Evolutionary conservation across 2,113 vertebrate genomes (phyloP).

Genomic region (Mionectes macconnelli): DNA sequence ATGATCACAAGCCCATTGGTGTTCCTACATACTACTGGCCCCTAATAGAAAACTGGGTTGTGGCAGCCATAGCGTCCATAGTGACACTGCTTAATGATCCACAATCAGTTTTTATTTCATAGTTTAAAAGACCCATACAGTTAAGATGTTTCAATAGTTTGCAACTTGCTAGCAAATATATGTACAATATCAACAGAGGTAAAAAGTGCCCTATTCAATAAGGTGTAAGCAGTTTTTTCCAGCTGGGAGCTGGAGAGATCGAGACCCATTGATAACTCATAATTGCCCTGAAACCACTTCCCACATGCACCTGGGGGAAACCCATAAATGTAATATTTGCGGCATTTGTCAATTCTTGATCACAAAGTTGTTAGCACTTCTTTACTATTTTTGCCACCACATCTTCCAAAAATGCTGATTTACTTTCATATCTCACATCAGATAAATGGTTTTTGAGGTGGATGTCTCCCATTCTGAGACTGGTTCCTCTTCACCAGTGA

Average conservation of each 20-base stretch:
- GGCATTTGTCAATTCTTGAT: neutral
- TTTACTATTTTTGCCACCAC: neutral
- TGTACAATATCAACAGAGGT: neutral
- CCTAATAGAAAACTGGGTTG: neutral
- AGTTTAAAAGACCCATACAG: neutral
- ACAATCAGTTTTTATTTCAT: neutral
- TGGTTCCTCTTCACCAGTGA: neutral
- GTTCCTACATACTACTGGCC: neutral
- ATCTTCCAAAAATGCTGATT: neutral
- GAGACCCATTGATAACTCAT: neutral
- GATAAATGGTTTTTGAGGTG: neutral
- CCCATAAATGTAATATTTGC: neutral
- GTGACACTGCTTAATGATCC: neutral
- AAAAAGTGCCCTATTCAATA: neutral
- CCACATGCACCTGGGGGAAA: neutral
- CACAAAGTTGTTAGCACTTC: neutral
- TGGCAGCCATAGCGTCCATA: neutral
- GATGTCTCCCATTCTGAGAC: neutral
- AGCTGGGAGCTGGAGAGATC: neutral
- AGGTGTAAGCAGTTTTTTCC: neutral
- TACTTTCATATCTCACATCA: neutral
- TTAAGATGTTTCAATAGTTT: neutral
- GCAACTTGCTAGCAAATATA: neutral
- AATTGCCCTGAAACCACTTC: neutral
- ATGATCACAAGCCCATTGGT: neutral